Evolutionary conservation across 2,888 invertebrate species (phyloP), one percentile per base, ranked within the genome.

Genomic region (Diarsia mendica): DNA sequence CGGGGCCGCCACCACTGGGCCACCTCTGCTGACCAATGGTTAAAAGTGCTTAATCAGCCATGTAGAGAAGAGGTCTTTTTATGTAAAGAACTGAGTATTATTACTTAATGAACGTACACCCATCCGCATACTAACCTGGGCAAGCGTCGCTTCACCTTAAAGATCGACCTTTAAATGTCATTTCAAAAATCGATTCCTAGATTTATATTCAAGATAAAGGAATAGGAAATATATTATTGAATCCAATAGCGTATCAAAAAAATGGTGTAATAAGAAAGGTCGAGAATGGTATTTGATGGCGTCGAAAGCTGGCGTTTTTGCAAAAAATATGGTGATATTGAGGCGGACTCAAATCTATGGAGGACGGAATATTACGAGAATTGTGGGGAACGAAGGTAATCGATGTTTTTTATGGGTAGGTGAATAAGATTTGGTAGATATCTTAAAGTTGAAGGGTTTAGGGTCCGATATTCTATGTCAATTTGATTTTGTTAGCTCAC

Each of bases 301-400:
- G 67, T 53, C 60, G 72, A 75, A 75, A 60, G 65, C 76, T 71
- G 81, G 49, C 70, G 44, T 75, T 77, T 70, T 70, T n/a, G 75
- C 66, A 74, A 78, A 85, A 58, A 83, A 80, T 75, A 83, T 74
- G 77, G 71, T 69, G 73, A 77, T 83, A 74, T 80, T 75, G 63
- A 66, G 73, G 58, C 20, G 44, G 44, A 0, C 39, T 46, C 33
- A 53, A 82, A 67, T 61, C 71, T 67, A 55, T 61, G 58, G 48
- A 63, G 18, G 65, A 49, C 28, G 67, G 48, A 23, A 66, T 76
- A 69, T 80, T 79, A 65, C 28, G 51, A 60, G 46, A 28, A 18
- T 60, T 58, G 49, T 72, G 55, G 8, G 23, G 10, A 20, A 33
- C 13, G 9, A 9, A 46, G 51, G 73, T 79, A 60, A 65, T 72